Percentiles rank a stretch among this genome's conserved stretches.
Conservation (phyloP, 2,888 invertebrate genomes). For the Cloeon dipterum region DNA sequence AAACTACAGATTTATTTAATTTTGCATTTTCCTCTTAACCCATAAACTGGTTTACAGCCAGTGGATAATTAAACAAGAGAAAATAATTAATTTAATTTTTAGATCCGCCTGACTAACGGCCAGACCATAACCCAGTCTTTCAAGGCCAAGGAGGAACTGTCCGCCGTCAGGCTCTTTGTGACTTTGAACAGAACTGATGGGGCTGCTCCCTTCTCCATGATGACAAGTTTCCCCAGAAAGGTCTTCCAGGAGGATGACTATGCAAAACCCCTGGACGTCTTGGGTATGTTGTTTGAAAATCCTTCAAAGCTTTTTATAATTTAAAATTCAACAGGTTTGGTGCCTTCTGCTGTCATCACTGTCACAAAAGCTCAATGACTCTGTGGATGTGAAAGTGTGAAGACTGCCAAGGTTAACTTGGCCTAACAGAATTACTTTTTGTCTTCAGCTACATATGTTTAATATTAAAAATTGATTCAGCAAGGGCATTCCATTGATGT, state of each 20-base stretch:
- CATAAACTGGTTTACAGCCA: too few species aligned
- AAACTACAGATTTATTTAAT: too few species aligned
- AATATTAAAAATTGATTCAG: too few species aligned
- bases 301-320: neutral
- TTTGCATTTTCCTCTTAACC: too few species aligned
- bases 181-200: slow-evolving; percentile 61
- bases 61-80: too few species aligned
- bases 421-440: too few species aligned
- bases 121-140: slow-evolving; percentile 48
- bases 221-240: slow-evolving; percentile 81
- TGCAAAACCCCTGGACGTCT: slow-evolving; percentile 57
- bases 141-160: slow-evolving; percentile 66
- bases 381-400: too few species aligned
- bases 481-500: too few species aligned
- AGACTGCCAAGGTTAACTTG: too few species aligned
- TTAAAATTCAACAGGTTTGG: slow-evolving; percentile 36
- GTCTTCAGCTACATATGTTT: too few species aligned
- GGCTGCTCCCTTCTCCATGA: slow-evolving; percentile 46
- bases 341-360: slow-evolving; percentile 65
- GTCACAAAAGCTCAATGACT: slow-evolving; percentile 24
- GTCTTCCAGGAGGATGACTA: slow-evolving; percentile 71
- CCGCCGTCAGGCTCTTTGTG: slow-evolving; percentile 73
- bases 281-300: slow-evolving; percentile 38
- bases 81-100: too few species aligned
- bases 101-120: slow-evolving; percentile 59